These are phyloP conservation scores for Sparus aurata DNA, from an alignment of 2,797 vertebrate genomes.

Conservation along the genomic window DNA sequence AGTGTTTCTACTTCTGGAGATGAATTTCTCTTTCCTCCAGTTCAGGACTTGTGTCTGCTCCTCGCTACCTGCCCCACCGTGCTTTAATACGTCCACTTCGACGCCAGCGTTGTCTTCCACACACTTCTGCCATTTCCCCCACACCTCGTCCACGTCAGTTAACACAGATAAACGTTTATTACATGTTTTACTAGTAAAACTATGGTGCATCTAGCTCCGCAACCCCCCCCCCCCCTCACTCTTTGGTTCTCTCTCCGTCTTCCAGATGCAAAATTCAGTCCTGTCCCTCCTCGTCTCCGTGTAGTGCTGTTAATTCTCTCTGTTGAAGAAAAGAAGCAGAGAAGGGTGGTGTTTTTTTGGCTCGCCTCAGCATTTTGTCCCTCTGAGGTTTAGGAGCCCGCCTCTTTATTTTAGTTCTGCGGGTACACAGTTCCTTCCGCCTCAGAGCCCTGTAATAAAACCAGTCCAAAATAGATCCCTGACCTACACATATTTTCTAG, in stretches of 20 bases:
- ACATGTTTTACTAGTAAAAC: conserved; percentile 11
- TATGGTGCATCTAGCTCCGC: conserved; percentile 1
- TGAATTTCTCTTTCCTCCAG: neutral
- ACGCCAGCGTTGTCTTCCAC: conserved; percentile 71
- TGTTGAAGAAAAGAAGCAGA: conserved; percentile 45
- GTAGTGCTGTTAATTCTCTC: conserved; percentile 38
- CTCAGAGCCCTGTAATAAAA: conserved; percentile 80
- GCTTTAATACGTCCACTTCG: conserved; percentile 61
- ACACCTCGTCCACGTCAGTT: neutral
- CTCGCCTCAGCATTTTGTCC: conserved; percentile 64
- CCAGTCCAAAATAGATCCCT: conserved; percentile 74
- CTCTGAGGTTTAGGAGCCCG: conserved; percentile 74
- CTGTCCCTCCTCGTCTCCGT: conserved; percentile 31
- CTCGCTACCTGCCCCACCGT: conserved; percentile 39
- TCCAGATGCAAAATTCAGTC: conserved; percentile 39
- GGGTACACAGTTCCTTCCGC: conserved; percentile 75
- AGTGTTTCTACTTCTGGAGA: conserved; percentile 7
- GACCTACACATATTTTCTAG: conserved; percentile 73
- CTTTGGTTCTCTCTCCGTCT: conserved; percentile 38
- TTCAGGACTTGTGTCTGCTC: conserved; percentile 45
- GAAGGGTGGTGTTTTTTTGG: conserved; percentile 48
- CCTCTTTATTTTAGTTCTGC: conserved; percentile 75
- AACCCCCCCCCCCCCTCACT: neutral
- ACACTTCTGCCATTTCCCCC: conserved; percentile 51
- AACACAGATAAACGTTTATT: neutral